These are phyloP conservation scores for Chanos chanos DNA, from an alignment of 2,797 vertebrate genomes.

Conservation along the genomic window DNA sequence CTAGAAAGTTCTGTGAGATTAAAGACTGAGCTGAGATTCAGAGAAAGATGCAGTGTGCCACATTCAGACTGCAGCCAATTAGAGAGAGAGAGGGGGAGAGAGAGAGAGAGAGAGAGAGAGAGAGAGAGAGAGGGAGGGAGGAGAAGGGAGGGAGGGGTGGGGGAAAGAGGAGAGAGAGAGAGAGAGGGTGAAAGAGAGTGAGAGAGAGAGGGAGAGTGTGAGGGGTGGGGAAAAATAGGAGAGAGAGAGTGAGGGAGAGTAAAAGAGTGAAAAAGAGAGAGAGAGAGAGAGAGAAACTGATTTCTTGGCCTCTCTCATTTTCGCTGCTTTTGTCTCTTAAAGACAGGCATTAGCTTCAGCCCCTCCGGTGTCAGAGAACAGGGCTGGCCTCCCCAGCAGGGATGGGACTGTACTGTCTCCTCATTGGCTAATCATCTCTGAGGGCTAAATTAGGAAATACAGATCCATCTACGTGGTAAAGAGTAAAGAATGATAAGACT, in stretches of 20 bases:
- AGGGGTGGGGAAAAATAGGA: too few species aligned
- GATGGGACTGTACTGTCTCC: too few species aligned
- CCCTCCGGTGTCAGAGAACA: too few species aligned
- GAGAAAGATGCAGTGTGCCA: conserved; percentile 37
- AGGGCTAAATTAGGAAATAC: too few species aligned
- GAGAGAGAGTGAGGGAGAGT: background rate
- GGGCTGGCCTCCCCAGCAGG: too few species aligned
- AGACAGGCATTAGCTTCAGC: background rate
- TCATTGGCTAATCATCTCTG: too few species aligned
- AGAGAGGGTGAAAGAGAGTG: background rate
- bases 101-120: conserved; percentile 57
- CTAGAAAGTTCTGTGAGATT: conserved; percentile 40
- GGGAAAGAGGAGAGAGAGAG: background rate
- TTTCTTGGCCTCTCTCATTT: conserved; percentile 45
- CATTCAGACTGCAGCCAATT: conserved; percentile 44
- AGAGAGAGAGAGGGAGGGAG: background rate
- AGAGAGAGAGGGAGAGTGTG: background rate
- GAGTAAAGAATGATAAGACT: too few species aligned
- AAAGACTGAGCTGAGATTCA: conserved; percentile 43
- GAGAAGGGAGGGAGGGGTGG: background rate
- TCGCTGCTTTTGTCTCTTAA: conserved; percentile 48
- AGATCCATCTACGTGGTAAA: too few species aligned
- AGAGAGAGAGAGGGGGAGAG: conserved; percentile 46
- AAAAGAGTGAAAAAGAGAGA: background rate
- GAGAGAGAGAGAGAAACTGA: conserved; percentile 13